Evolutionary conservation across 2,888 invertebrate genomes (phyloP).

Genomic region (Steinernema scapterisci): DNA sequence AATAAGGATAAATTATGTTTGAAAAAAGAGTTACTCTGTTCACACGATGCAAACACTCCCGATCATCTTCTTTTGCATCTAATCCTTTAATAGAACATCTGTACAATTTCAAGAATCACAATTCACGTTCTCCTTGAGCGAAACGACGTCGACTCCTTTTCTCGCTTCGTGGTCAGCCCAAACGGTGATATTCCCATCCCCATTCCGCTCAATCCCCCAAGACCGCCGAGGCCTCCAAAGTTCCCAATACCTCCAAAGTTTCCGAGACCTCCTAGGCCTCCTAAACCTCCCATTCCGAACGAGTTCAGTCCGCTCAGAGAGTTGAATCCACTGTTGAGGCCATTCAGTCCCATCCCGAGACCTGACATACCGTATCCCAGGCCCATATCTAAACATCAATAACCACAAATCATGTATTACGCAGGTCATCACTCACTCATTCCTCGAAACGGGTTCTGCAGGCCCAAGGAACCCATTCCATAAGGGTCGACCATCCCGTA

Average conservation of each 20-base stretch:
- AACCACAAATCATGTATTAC: slow-evolving; percentile 1
- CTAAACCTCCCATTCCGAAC: slow-evolving; percentile 1
- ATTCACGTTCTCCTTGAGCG: neutral
- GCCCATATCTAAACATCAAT: slow-evolving; percentile 18
- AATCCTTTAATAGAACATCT: too few relatives aligned
- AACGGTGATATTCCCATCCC: slow-evolving; percentile 3
- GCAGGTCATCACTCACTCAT: slow-evolving; percentile 26
- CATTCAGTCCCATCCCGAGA: slow-evolving; percentile 2
- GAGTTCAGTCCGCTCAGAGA: neutral
- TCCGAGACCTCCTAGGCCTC: slow-evolving; percentile 16
- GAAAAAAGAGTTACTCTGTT: too few relatives aligned
- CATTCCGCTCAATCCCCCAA: neutral
- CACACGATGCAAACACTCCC: too few relatives aligned
- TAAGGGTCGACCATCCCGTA: slow-evolving; percentile 29
- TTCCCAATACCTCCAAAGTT: neutral
- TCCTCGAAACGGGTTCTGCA: neutral
- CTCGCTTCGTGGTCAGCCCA: neutral
- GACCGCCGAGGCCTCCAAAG: neutral
- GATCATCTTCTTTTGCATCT: too few relatives aligned
- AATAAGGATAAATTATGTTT: slow-evolving; percentile 1
- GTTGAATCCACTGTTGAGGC: neutral
- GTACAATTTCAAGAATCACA: too few relatives aligned
- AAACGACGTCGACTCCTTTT: slow-evolving; percentile 7
- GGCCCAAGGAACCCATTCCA: neutral
- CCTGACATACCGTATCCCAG: slow-evolving; percentile 20